These are phyloP conservation scores for Enteromius trimaculatus DNA, from an alignment of 2,797 vertebrate species.

Conservation along the genomic window DNA sequence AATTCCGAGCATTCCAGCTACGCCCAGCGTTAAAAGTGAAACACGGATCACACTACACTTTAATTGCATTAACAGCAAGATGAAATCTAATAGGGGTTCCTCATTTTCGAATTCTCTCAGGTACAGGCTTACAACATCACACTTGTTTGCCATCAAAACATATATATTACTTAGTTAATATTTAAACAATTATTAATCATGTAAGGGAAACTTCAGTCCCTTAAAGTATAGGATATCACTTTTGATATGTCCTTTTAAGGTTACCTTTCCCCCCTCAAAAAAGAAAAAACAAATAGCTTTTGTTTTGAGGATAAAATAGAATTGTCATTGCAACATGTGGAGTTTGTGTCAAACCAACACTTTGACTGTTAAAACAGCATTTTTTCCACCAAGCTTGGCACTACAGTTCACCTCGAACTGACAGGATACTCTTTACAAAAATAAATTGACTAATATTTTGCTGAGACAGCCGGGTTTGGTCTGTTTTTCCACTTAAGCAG, in stretches of 20 bases:
- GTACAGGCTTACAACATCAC: background rate
- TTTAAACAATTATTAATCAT: background rate
- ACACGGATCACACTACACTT: background rate
- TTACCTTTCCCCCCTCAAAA: background rate
- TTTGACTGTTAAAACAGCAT: conserved; percentile 2
- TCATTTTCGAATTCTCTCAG: background rate
- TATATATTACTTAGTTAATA: background rate
- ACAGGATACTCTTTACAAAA: conserved; percentile 7
- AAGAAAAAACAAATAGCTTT: background rate
- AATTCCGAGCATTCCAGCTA: conserved; percentile 14
- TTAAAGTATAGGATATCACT: background rate
- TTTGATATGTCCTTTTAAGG: too few relatives aligned
- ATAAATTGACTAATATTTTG: conserved; percentile 9
- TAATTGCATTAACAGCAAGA: background rate
- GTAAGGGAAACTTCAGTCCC: background rate
- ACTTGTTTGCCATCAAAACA: background rate
- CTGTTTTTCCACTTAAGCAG: conserved; percentile 1
- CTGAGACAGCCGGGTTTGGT: conserved; percentile 14
- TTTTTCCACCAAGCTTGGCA: background rate
- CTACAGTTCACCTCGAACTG: conserved; percentile 20
- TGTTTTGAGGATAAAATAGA: background rate
- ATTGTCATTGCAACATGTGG: background rate
- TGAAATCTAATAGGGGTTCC: background rate
- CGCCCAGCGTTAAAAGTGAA: background rate
- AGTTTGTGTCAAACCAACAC: background rate